A percentile compares a stretch with the other conserved stretches of the same genome.
These are phyloP conservation scores for Pampusana beccarii DNA, from an alignment of 2,113 vertebrate species.

Conservation along the genomic window DNA sequence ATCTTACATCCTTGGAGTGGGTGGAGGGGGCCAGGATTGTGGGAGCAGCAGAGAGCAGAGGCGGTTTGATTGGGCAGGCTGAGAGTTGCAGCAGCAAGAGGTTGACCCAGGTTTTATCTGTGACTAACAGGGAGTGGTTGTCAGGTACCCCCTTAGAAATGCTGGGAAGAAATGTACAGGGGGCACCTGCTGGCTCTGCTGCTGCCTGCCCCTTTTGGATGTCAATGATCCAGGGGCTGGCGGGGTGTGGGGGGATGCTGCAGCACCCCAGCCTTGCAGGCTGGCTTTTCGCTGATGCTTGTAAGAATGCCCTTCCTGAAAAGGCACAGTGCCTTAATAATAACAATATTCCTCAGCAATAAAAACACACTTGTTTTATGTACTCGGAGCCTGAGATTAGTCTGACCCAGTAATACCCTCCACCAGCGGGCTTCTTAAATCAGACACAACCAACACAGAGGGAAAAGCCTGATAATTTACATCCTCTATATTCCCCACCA, in stretches of 20 bases:
- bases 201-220: neutral
- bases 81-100: neutral
- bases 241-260: neutral
- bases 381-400: neutral
- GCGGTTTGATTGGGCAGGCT: neutral
- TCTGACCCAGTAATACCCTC: neutral
- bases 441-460: neutral
- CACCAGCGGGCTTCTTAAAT: neutral
- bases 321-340: neutral
- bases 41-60: neutral
- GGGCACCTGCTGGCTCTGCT: neutral
- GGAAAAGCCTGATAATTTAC: neutral
- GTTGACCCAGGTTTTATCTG: neutral
- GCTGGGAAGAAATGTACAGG: neutral
- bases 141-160: neutral
- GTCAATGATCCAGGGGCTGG: neutral
- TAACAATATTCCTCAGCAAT: neutral
- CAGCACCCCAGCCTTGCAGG: accelerated
- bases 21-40: neutral
- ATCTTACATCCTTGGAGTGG: neutral
- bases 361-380: neutral
- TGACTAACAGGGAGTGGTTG: neutral
- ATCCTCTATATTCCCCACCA: neutral
- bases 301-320: neutral
- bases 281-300: neutral